Evolutionary conservation across 2,888 invertebrate species (phyloP).

Genomic region (Parnassius glacialis): DNA sequence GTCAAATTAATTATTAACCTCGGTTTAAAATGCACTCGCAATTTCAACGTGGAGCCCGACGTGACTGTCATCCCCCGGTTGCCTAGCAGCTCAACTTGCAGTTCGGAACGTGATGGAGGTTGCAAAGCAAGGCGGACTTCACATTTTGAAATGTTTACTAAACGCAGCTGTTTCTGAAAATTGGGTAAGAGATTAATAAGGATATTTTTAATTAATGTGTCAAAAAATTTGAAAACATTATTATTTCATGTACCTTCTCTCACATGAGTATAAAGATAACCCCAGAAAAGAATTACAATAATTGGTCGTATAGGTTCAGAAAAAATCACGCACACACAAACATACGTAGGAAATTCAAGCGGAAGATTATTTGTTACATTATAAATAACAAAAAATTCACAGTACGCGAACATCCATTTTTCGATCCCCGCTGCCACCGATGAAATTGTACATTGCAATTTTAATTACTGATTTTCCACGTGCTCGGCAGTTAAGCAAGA

Average conservation of each 20-base stretch:
- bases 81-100: conserved; percentile 43
- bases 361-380: no score
- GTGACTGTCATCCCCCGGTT: conserved; percentile 46
- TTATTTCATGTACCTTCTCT: no score
- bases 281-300: not conserved
- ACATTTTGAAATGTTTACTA: conserved; percentile 56
- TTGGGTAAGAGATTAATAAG: not conserved
- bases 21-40: conserved; percentile 54
- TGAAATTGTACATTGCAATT: no score
- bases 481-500: no score
- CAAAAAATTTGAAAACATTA: not conserved
- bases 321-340: not conserved
- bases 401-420: not conserved
- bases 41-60: conserved; percentile 48
- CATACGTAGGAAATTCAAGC: not conserved
- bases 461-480: no score
- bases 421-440: no score
- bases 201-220: not conserved
- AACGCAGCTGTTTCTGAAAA: conserved; percentile 47
- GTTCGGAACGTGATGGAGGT: conserved; percentile 50
- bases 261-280: not conserved
- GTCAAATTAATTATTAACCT: conserved; percentile 4
- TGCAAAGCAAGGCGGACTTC: conserved; percentile 54
- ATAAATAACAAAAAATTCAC: not conserved
- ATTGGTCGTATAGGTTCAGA: not conserved